These are phyloP conservation scores for Microcebus murinus DNA, from an alignment of 2,113 vertebrate species.

Conservation along the genomic window DNA sequence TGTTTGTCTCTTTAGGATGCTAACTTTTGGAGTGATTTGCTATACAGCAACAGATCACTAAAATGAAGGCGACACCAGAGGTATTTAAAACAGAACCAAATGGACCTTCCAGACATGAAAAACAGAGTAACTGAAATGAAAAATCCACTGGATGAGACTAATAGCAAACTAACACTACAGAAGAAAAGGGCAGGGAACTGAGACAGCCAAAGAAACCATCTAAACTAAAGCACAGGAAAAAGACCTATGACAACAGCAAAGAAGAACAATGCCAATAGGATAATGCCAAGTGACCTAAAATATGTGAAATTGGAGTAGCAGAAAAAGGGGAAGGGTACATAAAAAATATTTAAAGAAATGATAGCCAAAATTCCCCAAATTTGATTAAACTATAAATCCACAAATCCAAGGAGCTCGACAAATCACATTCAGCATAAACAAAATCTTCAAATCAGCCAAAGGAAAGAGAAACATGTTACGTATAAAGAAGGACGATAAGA, in stretches of 20 bases:
- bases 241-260: not conserved
- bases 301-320: accelerated
- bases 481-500: not conserved
- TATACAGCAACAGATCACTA: not conserved
- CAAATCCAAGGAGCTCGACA: not conserved
- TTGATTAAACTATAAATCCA: not conserved
- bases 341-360: not conserved
- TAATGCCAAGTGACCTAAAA: not conserved
- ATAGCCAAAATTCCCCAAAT: not conserved
- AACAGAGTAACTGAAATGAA: not conserved
- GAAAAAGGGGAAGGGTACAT: not conserved
- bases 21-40: not conserved
- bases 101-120: not conserved
- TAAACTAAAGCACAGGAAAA: not conserved
- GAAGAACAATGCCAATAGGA: not conserved
- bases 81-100: not conserved
- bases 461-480: not conserved
- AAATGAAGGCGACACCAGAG: not conserved
- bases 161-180: not conserved
- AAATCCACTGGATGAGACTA: not conserved
- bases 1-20: not conserved
- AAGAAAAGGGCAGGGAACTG: not conserved
- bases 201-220: not conserved
- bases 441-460: not conserved
- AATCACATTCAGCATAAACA: not conserved